Evolutionary conservation across 1,140 invertebrate genomes (phyloP), one percentile per base, ranked within the genome.

Genomic region (Bombus sibiricus): DNA sequence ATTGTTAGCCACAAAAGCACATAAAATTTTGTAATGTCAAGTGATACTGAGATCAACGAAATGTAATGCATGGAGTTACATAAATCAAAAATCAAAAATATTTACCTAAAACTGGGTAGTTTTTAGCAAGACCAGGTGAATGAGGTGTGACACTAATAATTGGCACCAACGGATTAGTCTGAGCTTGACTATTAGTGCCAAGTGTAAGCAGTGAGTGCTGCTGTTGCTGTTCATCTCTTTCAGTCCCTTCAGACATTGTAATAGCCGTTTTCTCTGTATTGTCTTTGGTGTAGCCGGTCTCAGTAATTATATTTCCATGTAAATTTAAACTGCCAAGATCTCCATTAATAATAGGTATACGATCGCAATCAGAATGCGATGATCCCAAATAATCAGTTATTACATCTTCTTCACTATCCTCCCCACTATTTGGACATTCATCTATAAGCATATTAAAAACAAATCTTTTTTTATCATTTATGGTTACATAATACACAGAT

Each of bases 101-200:
- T 62, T 95, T 94, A 96, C 96, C 96, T 66, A 97, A 93, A 57
- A 97, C 95, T n/a, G 96, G 96, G 93, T 97, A 97, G 87, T 96
- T 95, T 86, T 96, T 96, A 68, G 95, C 95, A 71, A 94, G 86
- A 82, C 95, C 95, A 41, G 97, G 97, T 78, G 97, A 98, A 93
- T 98, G 97, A 8, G 97, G 97, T 53, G 98, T 98, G 71, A 98
- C 97, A 94, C 97, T 98, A 91, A 98, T 98, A 75, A 96, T 98
- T 85, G 98, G 98, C 90, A 98, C 97, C 66, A 96, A 92, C 59
- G 96, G 96, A 93, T 95, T 94, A 91, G 92, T 82, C 74, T 92
- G 91, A 88, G 86, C 78, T 91, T 92, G 82, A 90, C 90, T 88
- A 88, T 91, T 94, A 89, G 92, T 91, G 91, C 94, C 92, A 84